These are phyloP conservation scores for Tolypeutes matacus DNA, from an alignment of 2,797 vertebrate genomes.

Conservation along the genomic window DNA sequence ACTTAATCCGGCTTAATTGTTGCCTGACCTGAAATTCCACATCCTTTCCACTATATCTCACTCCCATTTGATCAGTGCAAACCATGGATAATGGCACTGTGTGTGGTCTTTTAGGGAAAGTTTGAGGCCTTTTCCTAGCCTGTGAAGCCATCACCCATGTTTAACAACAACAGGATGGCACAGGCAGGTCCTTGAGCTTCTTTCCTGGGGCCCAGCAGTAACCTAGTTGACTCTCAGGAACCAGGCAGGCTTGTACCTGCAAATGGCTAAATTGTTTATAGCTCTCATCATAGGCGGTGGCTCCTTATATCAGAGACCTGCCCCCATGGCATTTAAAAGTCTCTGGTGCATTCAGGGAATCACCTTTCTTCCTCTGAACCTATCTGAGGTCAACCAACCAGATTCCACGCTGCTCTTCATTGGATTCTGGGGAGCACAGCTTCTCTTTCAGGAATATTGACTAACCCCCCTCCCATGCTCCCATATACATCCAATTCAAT, in stretches of 20 bases:
- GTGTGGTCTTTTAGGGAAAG: background rate
- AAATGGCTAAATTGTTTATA: slow-evolving; percentile 20
- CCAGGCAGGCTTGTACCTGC: background rate
- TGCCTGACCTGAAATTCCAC: background rate
- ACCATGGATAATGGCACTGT: background rate
- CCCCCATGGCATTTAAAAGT: slow-evolving; percentile 20
- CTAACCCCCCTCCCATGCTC: background rate
- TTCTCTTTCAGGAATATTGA: background rate
- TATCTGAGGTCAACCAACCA: background rate
- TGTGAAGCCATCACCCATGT: background rate
- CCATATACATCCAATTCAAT: background rate
- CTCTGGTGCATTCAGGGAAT: background rate
- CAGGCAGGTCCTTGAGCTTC: background rate
- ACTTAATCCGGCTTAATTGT: background rate
- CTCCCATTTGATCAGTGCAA: background rate
- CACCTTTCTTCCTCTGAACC: background rate
- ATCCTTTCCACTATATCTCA: background rate
- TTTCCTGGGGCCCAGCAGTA: background rate
- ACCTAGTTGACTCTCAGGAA: background rate
- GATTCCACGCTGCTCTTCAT: slow-evolving; percentile 4
- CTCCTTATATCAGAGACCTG: background rate
- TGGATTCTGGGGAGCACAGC: background rate
- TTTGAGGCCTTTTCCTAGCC: background rate
- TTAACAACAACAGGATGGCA: background rate
- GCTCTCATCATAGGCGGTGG: background rate